Base-by-base conservation (phyloP, 2,113 vertebrate species). In the Aix galericulata region DNA sequence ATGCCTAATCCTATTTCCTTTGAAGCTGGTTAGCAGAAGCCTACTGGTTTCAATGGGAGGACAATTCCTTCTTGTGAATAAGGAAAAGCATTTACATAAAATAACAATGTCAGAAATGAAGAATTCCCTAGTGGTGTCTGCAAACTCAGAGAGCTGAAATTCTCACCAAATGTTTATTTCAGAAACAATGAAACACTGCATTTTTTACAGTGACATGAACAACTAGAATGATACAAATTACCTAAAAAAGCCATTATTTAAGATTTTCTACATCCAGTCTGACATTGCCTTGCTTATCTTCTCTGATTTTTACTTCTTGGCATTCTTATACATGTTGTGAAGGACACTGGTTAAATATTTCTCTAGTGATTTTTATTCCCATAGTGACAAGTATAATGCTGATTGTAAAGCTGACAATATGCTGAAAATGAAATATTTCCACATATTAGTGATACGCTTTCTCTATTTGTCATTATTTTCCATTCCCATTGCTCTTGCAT, bases 11-110 rank as follows among this genome's bases (percentile, higher is more conserved):
- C 58, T 93, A 27, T 85, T 85, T 94, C 36, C 59, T 90, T 95
- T 93, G 76, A 90, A 86, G 63, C 16, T 74, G 52, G 27, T 56
- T 76, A 91, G 71, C 62, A 75, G 74, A 93, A 87, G 55, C 72
- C 93, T 87, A 20, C n/a, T 53, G 63, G 31, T 89, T 93, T 94
- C 78, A 94, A 74, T 62, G 63, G 59, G 44, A 92, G 46, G 40
- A 69, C 82, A 91, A 92, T 73, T 92, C 81, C 55, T 88, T 93
- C 84, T 40, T 82, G 63, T 66, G 84, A 91, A 38, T 84, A 93
- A 93, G 59, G 63, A 91, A 87, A 94, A 92, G 58, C 56, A 92
- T 94, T 89, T 80, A 91, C 1, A 32, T 89, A 95, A 95, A 92
- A 85, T 59, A 94, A 92, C 79, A 89, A 42, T 59, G 27, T 88